Evolutionary conservation across 2,888 invertebrate genomes (phyloP).

Genomic region (Cataglyphis livida): DNA sequence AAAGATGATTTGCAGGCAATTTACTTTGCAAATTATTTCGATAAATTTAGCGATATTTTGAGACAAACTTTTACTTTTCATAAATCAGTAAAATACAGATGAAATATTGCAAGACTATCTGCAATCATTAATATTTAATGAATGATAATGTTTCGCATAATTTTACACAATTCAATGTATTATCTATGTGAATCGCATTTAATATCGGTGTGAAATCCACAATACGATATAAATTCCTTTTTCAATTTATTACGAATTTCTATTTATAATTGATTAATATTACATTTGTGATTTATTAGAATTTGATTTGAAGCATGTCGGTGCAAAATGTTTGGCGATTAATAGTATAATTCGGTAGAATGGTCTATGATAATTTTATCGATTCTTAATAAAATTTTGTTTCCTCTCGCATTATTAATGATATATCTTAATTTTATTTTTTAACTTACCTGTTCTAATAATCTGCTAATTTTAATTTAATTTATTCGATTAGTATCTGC

Average conservation of each 20-base stretch:
- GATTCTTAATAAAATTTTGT: background rate
- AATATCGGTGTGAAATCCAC: background rate
- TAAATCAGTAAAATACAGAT: background rate
- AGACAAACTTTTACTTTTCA: background rate
- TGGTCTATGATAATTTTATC: background rate
- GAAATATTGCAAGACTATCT: background rate
- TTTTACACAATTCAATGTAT: conserved; percentile 9
- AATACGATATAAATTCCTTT: background rate
- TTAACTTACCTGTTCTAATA: conserved; percentile 6
- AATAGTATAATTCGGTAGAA: background rate
- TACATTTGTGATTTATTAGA: background rate
- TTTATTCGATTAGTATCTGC: background rate
- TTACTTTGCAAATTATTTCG: conserved; percentile 1
- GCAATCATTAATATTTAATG: background rate
- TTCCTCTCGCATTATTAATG: conserved; percentile 3
- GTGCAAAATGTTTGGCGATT: background rate
- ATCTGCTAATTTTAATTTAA: conserved; percentile 21
- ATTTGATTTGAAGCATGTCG: background rate
- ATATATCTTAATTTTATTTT: background rate
- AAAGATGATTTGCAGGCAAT: background rate
- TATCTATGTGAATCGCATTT: background rate
- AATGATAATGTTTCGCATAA: conserved; percentile 10
- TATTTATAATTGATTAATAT: background rate
- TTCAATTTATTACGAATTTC: background rate
- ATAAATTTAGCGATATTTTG: background rate